Conservation (phyloP, 1,140 invertebrate genomes). For the Hetaerina americana region DNA sequence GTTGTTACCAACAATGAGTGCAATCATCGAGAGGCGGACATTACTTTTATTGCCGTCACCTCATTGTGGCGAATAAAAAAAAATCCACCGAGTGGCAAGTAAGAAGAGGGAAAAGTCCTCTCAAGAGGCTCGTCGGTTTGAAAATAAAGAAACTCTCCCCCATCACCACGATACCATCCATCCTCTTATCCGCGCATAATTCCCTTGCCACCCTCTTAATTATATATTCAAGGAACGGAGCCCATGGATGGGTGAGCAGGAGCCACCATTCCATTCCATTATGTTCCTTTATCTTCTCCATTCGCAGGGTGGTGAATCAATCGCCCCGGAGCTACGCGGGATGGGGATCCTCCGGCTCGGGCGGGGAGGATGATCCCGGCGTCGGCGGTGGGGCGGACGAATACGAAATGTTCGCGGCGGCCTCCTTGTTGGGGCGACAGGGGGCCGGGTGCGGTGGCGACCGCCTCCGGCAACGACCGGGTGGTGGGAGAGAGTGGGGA, state of each 20-base stretch:
- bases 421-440: neutral
- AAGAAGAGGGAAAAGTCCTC: too few species aligned
- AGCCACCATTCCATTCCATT: neutral
- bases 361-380: neutral
- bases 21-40: too few species aligned
- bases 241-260: neutral
- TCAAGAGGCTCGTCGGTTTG: too few species aligned
- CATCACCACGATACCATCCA: too few species aligned
- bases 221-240: neutral
- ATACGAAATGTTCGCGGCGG: neutral
- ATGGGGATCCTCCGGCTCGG: too few species aligned
- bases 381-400: neutral
- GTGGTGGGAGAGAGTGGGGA: neutral
- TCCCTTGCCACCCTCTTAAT: neutral
- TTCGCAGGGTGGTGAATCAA: neutral
- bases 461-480: too few species aligned
- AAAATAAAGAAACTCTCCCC: too few species aligned
- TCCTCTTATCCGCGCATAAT: too few species aligned
- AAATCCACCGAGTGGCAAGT: too few species aligned
- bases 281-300: neutral
- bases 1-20: too few species aligned
- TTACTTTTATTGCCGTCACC: too few species aligned
- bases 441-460: neutral
- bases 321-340: neutral
- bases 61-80: too few species aligned